Evolutionary conservation across 2,888 invertebrate species (phyloP), one percentile per base, ranked within the genome.

Genomic region (Eupithecia inturbata): DNA sequence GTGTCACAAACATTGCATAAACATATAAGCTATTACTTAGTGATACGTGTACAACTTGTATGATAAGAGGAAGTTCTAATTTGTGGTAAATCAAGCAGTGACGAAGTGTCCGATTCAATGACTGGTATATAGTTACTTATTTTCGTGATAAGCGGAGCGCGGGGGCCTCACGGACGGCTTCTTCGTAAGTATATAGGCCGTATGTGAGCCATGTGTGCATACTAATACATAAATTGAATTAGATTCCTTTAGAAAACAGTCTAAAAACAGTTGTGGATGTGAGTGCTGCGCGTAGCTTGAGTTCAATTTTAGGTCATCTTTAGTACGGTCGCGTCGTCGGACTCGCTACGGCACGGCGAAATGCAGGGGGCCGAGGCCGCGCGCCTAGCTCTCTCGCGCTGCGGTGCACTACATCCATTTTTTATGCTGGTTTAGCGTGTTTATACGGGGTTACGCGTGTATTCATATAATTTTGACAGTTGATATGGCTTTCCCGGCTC

Each of bases 61-160:
- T 63, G 60, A 67, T 36, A 72, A 41, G 39, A 75, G 66, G 67
- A 77, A 79, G 69, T 73, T 39, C 9, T 31, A 82, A 84, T 87
- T 88, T 80, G 81, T 85, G 80, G 83, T 87, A 89, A 90, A 89
- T 91, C 84, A 87, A 85, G 81, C 84, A 90, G 93, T 93, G 94
- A 94, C 94, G 93, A 92, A 93, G 92, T 92, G 91, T 83, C 87
- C 88, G 89, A 88, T 91, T 88, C 90, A 82, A 90, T 93, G 92
- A 92, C 92, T 94, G 89, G 92, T 93, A 90, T 94, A 94, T 94
- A 94, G 91, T 94, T 94, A 94, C 94, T 93, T 95, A 94, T 94
- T 95, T 94, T 92, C 92, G 92, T 94, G 95, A 95, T 95, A 95
- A 95, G 94, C 92, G 90, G 88, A 89, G 90, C 89, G 93, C 92